phyloP scores from a whole-genome alignment of 2,888 invertebrate species.

The Yponomeuta evonymella region DNA sequence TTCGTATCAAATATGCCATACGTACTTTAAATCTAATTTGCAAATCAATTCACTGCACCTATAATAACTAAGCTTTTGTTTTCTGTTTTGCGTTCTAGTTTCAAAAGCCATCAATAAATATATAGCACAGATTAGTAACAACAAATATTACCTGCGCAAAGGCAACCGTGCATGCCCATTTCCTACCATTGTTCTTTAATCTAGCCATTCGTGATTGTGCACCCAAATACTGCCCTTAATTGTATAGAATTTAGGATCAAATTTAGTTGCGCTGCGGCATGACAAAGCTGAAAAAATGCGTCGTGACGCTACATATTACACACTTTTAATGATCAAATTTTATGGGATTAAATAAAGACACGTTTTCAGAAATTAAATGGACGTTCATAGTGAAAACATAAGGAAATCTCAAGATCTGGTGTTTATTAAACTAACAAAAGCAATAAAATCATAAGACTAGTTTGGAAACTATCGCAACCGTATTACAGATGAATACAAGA shows the following conservation, averaged over 20 bases:
- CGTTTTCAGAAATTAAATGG: too few relatives aligned
- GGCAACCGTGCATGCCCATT: constrained; percentile 37
- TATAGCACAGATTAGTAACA: not conserved
- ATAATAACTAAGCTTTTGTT: not conserved
- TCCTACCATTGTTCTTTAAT: constrained; percentile 43
- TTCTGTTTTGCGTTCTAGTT: not conserved
- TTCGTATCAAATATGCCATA: too few relatives aligned
- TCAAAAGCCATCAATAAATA: not conserved
- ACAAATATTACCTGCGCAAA: constrained; percentile 18
- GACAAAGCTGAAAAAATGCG: not conserved
- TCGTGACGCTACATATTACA: not conserved
- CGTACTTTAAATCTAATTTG: too few relatives aligned
- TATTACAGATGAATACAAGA: not conserved
- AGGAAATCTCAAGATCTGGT: not conserved
- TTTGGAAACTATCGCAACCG: not conserved
- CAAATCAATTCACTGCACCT: too few relatives aligned
- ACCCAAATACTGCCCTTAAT: not conserved
- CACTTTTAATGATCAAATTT: not conserved
- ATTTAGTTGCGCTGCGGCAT: not conserved
- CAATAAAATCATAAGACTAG: constrained; percentile 1
- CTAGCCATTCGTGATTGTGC: not conserved
- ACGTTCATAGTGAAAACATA: not conserved
- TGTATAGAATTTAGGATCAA: not conserved
- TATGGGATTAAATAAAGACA: too few relatives aligned
- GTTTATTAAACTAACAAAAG: not conserved